Evolutionary conservation across 2,113 vertebrate species (phyloP), one percentile per base, ranked within the genome.

Genomic region (Oncorhynchus nerka): DNA sequence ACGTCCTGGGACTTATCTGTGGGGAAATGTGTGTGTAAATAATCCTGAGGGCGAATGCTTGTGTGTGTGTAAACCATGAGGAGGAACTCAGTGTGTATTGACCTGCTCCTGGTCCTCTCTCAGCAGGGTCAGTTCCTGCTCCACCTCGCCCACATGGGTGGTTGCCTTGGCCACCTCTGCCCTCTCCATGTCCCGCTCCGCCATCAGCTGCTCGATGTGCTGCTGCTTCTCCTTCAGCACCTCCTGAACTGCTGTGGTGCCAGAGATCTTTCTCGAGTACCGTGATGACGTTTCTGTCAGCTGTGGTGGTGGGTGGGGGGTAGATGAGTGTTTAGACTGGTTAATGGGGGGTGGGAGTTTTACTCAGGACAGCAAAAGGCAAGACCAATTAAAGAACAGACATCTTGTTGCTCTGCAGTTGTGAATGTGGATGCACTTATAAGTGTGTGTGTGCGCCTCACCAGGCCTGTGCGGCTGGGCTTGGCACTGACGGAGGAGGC

Each of bases 161-260:
- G 97, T 98, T 86, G 97, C 97, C 88, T 97, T 99, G 70, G 97
- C 97, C 78, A 99, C 96, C 89, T 99, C 98, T 16, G 95, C 98
- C 87, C 96, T 93, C 91, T 99, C 97, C 90, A 97, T 92, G 88
- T 99, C 97, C 78, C 97, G 92, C 85, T 99, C 97, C 9, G 96
- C 97, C 92, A 99, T 93, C 70, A 99, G 95, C 89, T 99, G 98
- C 81, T 99, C 97, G 65, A 99, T 99, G 88, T 99, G 98, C 88
- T 99, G 97, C 90, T 99, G 97, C 83, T 99, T 99, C 93, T 99
- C 98, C 91, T 99, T 99, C 87, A 99, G 91, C 0, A 97, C 97
- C 88, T 99, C 98, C 90, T 99, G 97, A 39, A 99, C 89, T 22
- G 98, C 98, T 0, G 98, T 99, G 87, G 96, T 98, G 84, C 97